phyloP scores from a whole-genome alignment of 2,797 vertebrate genomes.

The Anabacerthia variegaticeps region DNA sequence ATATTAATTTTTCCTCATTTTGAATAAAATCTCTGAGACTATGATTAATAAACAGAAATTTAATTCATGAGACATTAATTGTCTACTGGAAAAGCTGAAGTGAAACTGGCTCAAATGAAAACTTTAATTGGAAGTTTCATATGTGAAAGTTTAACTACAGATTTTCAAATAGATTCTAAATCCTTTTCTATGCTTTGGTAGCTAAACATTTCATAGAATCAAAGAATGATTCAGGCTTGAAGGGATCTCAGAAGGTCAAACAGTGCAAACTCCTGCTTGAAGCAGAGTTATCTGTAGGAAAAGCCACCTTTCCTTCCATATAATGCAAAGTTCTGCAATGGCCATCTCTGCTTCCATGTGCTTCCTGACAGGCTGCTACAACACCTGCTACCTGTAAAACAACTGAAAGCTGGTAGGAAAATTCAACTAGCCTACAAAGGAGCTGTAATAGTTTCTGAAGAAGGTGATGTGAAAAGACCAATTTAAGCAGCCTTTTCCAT shows the following conservation, averaged over 20 bases:
- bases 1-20: not conserved
- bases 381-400: not conserved
- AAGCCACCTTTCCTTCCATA: not conserved
- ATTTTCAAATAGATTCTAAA: not conserved
- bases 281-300: not conserved
- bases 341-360: not conserved
- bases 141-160: not conserved
- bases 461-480: not conserved
- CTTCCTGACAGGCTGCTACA: not conserved
- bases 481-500: not conserved
- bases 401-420: not conserved
- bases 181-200: not conserved
- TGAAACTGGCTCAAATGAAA: not conserved
- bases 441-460: not conserved
- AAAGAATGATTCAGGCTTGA: not conserved
- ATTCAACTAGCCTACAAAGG: not conserved
- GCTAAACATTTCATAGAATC: not conserved
- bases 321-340: not conserved
- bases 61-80: not conserved
- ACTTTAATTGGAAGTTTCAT: not conserved
- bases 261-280: not conserved
- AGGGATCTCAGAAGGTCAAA: not conserved
- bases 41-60: not conserved
- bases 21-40: not conserved
- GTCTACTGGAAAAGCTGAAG: not conserved